Percentiles rank a stretch among this genome's conserved stretches.
These are phyloP conservation scores for Elegia similella DNA, from an alignment of 2,888 invertebrate species.

Conservation along the genomic window DNA sequence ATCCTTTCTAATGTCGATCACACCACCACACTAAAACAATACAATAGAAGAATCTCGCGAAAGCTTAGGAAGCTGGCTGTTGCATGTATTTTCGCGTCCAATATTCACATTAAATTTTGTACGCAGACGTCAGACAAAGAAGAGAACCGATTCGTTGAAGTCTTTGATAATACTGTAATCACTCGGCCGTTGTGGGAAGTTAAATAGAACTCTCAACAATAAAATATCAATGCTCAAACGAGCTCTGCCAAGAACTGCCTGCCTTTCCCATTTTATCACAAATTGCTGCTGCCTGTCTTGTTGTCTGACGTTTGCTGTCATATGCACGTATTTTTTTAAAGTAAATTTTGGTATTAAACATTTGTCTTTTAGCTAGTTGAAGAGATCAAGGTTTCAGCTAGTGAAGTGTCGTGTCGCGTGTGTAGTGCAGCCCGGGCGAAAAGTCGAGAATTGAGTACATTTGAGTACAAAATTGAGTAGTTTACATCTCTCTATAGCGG, in stretches of 20 bases:
- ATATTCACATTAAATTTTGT: conserved; percentile 8
- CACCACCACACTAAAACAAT: conserved; percentile 34
- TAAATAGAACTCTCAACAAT: neutral
- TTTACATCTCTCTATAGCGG: too few species aligned
- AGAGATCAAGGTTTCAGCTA: too few species aligned
- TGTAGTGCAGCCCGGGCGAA: too few species aligned
- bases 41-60: conserved; percentile 35
- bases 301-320: conserved; percentile 1
- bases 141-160: neutral
- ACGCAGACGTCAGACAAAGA: neutral
- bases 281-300: neutral
- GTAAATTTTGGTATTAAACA: too few species aligned
- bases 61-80: conserved; percentile 10
- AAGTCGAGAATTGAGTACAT: too few species aligned
- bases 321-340: neutral
- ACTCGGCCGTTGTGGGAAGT: neutral
- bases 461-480: too few species aligned
- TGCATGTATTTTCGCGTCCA: conserved; percentile 17
- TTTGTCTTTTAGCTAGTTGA: too few species aligned
- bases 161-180: neutral
- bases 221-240: conserved; percentile 8
- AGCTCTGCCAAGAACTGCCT: conserved; percentile 7
- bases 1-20: conserved; percentile 34
- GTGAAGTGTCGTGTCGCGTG: too few species aligned
- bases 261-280: conserved; percentile 11